A percentile compares a stretch with the other conserved stretches of the same genome.
Conservation (phyloP, 2,888 invertebrate species). For the Metopia argyrocephala region DNA sequence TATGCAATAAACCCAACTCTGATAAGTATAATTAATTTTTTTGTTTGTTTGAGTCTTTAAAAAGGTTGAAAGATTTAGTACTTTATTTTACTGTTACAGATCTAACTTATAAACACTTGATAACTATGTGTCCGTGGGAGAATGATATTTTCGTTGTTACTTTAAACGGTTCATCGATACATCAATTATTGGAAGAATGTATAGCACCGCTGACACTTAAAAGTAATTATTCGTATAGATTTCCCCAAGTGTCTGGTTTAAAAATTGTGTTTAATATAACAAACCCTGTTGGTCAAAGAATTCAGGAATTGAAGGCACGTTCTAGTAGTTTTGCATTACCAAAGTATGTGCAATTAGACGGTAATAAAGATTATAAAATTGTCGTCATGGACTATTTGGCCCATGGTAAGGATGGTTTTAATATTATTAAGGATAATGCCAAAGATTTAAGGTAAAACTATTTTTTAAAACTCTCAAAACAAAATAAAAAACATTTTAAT, state of each 20-base stretch:
- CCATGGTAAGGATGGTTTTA: constrained; percentile 85
- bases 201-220: constrained; percentile 73
- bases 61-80: no score
- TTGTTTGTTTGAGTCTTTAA: no score
- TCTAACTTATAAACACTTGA: constrained; percentile 84
- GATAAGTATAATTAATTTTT: no score
- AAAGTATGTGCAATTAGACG: constrained; percentile 81
- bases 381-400: constrained; percentile 83
- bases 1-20: no score
- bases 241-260: constrained; percentile 81
- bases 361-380: constrained; percentile 81
- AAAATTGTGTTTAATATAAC: constrained; percentile 80
- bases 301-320: constrained; percentile 80
- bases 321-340: constrained; percentile 84
- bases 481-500: neutral
- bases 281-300: constrained; percentile 80
- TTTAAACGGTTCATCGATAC: constrained; percentile 83
- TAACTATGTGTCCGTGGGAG: constrained; percentile 86
- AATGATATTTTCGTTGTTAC: constrained; percentile 87
- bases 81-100: constrained; percentile 80
- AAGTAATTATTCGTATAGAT: constrained; percentile 67
- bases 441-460: constrained; percentile 70
- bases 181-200: constrained; percentile 82
- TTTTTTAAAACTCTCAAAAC: no score
- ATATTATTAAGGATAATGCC: constrained; percentile 76